Conservation (phyloP, 2,797 vertebrate genomes). For the Danio choprae region DNA sequence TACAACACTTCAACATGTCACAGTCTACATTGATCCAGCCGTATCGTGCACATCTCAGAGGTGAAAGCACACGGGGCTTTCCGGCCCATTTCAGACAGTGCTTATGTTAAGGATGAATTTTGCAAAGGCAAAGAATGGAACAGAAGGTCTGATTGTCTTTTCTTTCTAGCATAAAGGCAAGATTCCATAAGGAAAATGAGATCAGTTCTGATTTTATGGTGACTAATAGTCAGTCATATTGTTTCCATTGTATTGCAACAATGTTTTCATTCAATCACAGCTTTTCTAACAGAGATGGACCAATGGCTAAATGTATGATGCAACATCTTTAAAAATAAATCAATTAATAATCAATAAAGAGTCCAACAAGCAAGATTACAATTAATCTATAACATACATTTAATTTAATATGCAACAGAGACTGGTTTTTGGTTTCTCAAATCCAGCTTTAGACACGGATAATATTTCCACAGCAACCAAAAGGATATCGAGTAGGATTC, state of each 20-base stretch:
- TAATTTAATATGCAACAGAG: neutral
- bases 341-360: neutral
- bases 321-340: neutral
- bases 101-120: constrained; percentile 70
- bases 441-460: neutral
- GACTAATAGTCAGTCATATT: too few relatives aligned
- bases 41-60: constrained; percentile 89
- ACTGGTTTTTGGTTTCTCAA: neutral
- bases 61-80: constrained; percentile 85
- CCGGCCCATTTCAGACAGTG: constrained; percentile 93
- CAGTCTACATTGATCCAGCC: constrained; percentile 90
- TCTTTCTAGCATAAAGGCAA: too few relatives aligned
- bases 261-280: neutral
- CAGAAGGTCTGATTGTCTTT: neutral
- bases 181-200: neutral
- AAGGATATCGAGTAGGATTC: constrained; percentile 98
- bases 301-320: neutral
- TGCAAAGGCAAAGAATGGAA: neutral
- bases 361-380: neutral
- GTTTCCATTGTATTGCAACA: too few relatives aligned
- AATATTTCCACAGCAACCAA: neutral
- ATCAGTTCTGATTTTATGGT: constrained; percentile 11
- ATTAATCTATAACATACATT: neutral
- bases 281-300: neutral
- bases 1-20: constrained; percentile 92